Evolutionary conservation across 2,888 invertebrate genomes (phyloP).

Genomic region (Lucinisca nassula): DNA sequence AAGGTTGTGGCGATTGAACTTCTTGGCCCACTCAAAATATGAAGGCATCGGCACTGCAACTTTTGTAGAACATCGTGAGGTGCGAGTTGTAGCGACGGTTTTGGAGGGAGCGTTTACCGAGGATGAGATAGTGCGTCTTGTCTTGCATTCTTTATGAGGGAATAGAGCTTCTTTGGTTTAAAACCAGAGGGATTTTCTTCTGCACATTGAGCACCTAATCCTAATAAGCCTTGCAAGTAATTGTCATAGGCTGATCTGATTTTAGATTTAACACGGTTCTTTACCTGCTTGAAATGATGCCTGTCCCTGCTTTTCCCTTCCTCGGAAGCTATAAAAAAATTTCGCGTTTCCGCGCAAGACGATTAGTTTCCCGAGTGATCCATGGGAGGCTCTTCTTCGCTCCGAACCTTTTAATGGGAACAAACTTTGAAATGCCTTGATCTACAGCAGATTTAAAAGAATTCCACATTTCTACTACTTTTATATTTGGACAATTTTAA

Average conservation of each 20-base stretch:
- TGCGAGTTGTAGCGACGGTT: too few species aligned
- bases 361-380: neutral
- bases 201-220: neutral
- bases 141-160: neutral
- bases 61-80: too few species aligned
- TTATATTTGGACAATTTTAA: neutral
- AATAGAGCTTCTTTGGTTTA: neutral
- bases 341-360: neutral
- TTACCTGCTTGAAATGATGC: neutral
- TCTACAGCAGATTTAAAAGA: neutral
- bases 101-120: too few species aligned
- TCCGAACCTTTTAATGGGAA: neutral
- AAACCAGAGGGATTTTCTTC: neutral
- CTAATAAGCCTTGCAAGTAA: neutral
- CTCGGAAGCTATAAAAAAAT: neutral
- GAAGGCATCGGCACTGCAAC: too few species aligned
- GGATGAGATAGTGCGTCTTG: neutral
- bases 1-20: too few species aligned
- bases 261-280: neutral
- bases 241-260: neutral
- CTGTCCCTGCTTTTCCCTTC: neutral
- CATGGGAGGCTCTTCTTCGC: neutral
- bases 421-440: constrained; percentile 6
- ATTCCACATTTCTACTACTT: neutral
- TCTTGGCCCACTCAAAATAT: too few species aligned